These are phyloP conservation scores for Oryctes rhinoceros DNA, from an alignment of 1,140 invertebrate genomes.

Conservation along the genomic window DNA sequence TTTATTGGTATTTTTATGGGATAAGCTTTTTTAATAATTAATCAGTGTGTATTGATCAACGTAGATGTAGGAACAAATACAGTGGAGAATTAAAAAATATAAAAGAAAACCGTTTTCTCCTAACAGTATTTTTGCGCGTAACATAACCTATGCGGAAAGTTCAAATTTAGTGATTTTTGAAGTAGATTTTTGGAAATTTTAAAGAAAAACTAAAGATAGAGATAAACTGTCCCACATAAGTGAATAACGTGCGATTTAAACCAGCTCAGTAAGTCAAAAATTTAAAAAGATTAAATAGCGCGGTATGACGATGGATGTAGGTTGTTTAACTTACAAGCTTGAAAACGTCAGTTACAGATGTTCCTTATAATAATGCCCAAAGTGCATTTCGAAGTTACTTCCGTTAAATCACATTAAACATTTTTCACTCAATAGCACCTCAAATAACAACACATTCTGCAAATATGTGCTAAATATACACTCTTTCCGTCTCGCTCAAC, in stretches of 20 bases:
- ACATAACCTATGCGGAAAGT: conserved; percentile 6
- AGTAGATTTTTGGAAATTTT: background rate
- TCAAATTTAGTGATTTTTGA: background rate
- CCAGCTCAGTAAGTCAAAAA: background rate
- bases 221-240: background rate
- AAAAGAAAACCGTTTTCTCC: conserved; percentile 12
- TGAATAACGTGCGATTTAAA: background rate
- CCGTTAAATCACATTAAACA: conserved; percentile 37
- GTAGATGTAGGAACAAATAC: background rate
- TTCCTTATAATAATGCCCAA: conserved; percentile 2
- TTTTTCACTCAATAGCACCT: conserved; percentile 40
- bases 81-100: background rate
- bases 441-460: conserved; percentile 43
- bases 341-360: conserved; percentile 42
- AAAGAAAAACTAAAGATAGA: background rate
- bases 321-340: conserved; percentile 36
- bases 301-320: conserved; percentile 20
- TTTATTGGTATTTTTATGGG: background rate
- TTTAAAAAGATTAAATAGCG: conserved; percentile 35
- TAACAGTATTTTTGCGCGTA: conserved; percentile 18
- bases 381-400: conserved; percentile 32
- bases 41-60: background rate
- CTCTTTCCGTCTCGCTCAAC: conserved; percentile 41
- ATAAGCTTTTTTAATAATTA: background rate
- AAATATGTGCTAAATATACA: conserved; percentile 43